Base-by-base conservation (phyloP, 2,113 vertebrate genomes). In the Pseudolaguvia tuberculata region DNA sequence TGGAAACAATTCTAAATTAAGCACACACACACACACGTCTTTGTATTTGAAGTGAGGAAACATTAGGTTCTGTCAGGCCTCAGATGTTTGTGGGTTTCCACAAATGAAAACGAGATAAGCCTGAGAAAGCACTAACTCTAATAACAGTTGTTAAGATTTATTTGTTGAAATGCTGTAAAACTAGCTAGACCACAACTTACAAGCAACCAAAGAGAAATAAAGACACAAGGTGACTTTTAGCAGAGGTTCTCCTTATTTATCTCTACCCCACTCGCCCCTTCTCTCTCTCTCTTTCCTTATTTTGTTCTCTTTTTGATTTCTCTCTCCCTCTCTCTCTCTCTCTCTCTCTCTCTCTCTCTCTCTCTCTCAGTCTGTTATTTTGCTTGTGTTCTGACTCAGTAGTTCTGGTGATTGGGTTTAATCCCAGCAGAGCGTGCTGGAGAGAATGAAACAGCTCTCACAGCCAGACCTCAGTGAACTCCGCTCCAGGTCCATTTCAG, bases 371-470 rank as follows among this genome's bases (percentile, higher is more conserved):
- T 90, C 87, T 83, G 76, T 90, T 86, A 83, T 88, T 85, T 65
- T 84, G 87, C 86, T 80, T 84, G 82, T 81, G 79, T 90, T 88
- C 86, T 61, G 10, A 88, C 84, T 86, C 90, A 82, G 0, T 88
- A 87, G 82, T 58, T 70, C 85, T 87, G 84, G 86, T 86, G 65
- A 87, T 90, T 88, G 87, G 87, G 83, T 85, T 86, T 89, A 91
- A 90, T 91, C 86, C 87, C 67, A 23, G 83, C 83, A 84, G 11
- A 76, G 87, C 87, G 70, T 27, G 45, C 79, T 78, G 83, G 59
- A 78, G 85, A 83, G 89, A 90, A 92, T 85, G 83, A 89, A 87
- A 86, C 63, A 87, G 89, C 89, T 91, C 50, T 65, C 48, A 18
- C 31, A 5, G 25, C 39, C 23, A 59, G 70, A 39, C 23, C 70